phyloP scores from a whole-genome alignment of 1,140 invertebrate genomes.

The Nephotettix cincticeps region DNA sequence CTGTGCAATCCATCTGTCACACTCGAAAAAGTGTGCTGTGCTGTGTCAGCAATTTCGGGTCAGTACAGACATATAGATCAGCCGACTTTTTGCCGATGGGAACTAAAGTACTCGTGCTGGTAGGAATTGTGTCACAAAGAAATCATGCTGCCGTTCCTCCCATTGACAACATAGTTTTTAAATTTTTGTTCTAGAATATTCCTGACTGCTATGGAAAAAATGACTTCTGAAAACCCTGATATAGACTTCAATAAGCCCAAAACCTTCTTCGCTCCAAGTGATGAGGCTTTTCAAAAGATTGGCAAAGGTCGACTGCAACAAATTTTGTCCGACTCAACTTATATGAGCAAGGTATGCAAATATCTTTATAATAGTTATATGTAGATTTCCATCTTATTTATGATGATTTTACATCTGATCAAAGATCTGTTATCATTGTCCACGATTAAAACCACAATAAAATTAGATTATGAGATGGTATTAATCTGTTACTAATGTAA shows the following conservation, averaged over 20 bases:
- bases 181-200: slow-evolving; percentile 1
- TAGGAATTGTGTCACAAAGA: neutral
- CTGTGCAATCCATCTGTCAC: too few relatives aligned
- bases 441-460: too few relatives aligned
- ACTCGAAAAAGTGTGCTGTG: too few relatives aligned
- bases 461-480: too few relatives aligned
- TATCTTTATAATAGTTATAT: neutral
- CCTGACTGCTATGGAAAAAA: slow-evolving; percentile 10
- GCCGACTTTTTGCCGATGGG: neutral
- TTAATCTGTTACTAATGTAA: too few relatives aligned
- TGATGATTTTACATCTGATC: neutral
- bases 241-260: neutral
- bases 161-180: too few relatives aligned
- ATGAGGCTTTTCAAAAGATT: slow-evolving; percentile 13
- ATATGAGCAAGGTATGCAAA: slow-evolving; percentile 2
- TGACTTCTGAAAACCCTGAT: neutral
- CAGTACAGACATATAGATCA: neutral
- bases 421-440: neutral
- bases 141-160: too few relatives aligned
- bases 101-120: neutral
- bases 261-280: slow-evolving; percentile 15
- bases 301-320: neutral
- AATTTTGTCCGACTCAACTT: neutral
- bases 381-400: too few relatives aligned
- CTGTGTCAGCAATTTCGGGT: too few relatives aligned